These are phyloP conservation scores for Torymus tubicola DNA, from an alignment of 2,888 invertebrate genomes.

Conservation along the genomic window DNA sequence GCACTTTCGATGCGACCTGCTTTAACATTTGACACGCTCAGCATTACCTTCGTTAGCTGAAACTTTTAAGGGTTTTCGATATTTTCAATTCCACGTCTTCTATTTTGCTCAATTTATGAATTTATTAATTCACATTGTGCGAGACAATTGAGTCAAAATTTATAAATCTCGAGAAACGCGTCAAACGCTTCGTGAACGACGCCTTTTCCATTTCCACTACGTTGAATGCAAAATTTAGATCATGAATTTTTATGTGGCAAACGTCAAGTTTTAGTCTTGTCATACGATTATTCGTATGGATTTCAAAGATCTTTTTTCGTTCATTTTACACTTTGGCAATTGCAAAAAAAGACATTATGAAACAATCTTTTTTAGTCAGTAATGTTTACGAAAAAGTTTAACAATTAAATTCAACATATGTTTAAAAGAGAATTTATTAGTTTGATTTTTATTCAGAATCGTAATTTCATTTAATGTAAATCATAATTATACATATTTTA, in stretches of 20 bases:
- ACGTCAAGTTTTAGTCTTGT: conserved; percentile 40
- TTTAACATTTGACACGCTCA: conserved; percentile 42
- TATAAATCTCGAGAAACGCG: too few species aligned
- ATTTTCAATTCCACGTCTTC: too few species aligned
- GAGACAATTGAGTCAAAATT: too few species aligned
- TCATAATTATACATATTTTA: conserved; percentile 1
- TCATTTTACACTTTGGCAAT: neutral
- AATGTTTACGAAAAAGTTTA: too few species aligned
- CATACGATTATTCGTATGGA: conserved; percentile 31
- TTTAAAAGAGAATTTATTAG: too few species aligned
- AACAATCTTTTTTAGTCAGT: too few species aligned
- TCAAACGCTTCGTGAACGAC: too few species aligned
- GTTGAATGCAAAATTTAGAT: conserved; percentile 12
- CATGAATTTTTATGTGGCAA: conserved; percentile 43
- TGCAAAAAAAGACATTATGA: conserved; percentile 4
- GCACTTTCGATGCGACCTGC: conserved; percentile 53
- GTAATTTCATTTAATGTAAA: neutral
- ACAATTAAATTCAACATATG: too few species aligned
- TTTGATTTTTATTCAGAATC: too few species aligned
- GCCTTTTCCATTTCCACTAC: conserved; percentile 8
- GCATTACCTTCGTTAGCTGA: conserved; percentile 5
- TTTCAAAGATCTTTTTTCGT: conserved; percentile 22
- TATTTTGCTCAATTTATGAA: too few species aligned
- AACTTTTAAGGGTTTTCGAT: neutral
- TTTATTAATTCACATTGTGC: too few species aligned